Evolutionary conservation across 2,113 vertebrate genomes (phyloP).

Genomic region (Datnioides undecimradiatus): DNA sequence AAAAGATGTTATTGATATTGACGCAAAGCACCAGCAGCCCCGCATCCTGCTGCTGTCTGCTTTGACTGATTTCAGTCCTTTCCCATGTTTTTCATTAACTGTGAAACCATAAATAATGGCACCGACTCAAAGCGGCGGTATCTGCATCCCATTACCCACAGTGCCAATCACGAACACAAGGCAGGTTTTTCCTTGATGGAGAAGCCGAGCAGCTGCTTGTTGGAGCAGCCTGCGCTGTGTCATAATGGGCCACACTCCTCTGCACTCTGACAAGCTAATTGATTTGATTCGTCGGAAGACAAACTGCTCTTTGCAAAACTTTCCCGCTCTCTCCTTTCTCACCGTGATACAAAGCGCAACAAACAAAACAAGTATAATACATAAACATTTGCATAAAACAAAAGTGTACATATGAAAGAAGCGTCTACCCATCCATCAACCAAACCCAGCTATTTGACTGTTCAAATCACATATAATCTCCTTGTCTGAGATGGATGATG

Average conservation of each 20-base stretch:
- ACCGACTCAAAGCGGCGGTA: slow-evolving; percentile 22
- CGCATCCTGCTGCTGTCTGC: slow-evolving; percentile 13
- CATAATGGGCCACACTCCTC: slow-evolving; percentile 64
- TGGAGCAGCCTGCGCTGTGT: slow-evolving; percentile 45
- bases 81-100: slow-evolving; percentile 50
- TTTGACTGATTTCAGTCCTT: slow-evolving; percentile 39
- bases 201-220: slow-evolving; percentile 49
- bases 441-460: neutral
- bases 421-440: neutral
- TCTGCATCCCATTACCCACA: slow-evolving; percentile 54
- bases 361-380: neutral
- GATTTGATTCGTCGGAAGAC: slow-evolving; percentile 62
- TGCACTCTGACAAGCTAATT: slow-evolving; percentile 68
- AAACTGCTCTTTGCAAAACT: slow-evolving; percentile 54
- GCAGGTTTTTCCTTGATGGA: slow-evolving; percentile 48
- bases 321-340: slow-evolving; percentile 16
- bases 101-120: slow-evolving; percentile 52
- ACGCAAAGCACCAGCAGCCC: neutral
- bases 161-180: slow-evolving; percentile 43
- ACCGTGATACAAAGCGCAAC: slow-evolving; percentile 8
- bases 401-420: neutral
- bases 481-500: neutral
- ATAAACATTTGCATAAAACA: neutral
- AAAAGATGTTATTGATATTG: neutral
- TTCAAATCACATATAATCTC: neutral